A percentile compares a stretch with the other conserved stretches of the same genome.
Conservation (phyloP, 1,140 invertebrate genomes). For the Micrasema longulum region DNA sequence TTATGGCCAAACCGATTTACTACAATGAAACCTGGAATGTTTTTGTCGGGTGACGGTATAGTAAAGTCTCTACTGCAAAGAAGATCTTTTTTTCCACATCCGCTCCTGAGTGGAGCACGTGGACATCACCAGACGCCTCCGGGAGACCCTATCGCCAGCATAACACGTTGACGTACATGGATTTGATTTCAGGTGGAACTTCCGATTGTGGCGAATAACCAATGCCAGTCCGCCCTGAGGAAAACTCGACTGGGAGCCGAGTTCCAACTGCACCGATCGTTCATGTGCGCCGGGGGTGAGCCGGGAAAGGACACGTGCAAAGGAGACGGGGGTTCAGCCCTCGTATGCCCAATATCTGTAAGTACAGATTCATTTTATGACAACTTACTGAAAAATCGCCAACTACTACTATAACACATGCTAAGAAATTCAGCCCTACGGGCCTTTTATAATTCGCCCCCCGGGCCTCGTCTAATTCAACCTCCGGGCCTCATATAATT, state of each 20-base stretch:
- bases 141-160: too few species aligned
- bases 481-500: too few species aligned
- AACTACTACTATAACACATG: background rate
- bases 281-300: slow-evolving; percentile 84
- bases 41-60: too few species aligned
- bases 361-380: background rate
- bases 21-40: too few species aligned
- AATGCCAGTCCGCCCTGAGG: slow-evolving; percentile 69
- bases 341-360: slow-evolving; percentile 75
- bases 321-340: slow-evolving; percentile 72
- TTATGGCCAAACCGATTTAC: too few species aligned
- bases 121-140: too few species aligned
- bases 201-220: background rate
- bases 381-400: background rate
- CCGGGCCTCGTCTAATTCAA: too few species aligned
- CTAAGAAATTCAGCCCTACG: background rate
- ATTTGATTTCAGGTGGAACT: slow-evolving; percentile 19
- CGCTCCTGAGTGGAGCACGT: too few species aligned
- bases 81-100: too few species aligned
- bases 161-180: too few species aligned
- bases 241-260: slow-evolving; percentile 72
- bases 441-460: too few species aligned
- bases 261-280: slow-evolving; percentile 76
- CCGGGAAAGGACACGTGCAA: slow-evolving; percentile 71
- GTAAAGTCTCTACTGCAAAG: too few species aligned